Base-by-base conservation (phyloP, 2,888 invertebrate genomes). In the Xestia xanthographa region DNA sequence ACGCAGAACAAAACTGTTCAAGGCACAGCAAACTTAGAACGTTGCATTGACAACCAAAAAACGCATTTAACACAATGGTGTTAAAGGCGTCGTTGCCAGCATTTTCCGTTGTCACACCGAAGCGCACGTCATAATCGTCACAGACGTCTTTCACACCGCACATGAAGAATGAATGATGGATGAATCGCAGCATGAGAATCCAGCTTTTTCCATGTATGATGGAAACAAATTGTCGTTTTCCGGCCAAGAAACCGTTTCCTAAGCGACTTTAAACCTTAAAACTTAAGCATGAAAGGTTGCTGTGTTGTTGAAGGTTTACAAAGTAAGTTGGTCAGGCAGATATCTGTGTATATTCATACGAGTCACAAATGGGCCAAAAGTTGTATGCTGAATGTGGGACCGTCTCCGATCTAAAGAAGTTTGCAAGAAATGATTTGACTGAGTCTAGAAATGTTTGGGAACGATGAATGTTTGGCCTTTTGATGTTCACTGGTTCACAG, bases 91-190 rank as follows among this genome's bases (percentile, higher is more conserved):
- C 71, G 34, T 48, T 29, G 62, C 43, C 66, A 79, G 86, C 80
- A 82, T 72, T 69, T 53, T n/a, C 77, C 29, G 82, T 84, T 91
- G 91, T 92, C 87, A 88, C 90, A 91, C 90, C 84, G 91, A 90
- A 92, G 90, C 91, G 90, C 88, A 91, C 91, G 93, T 93, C 92
- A 95, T 93, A 95, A 95, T 94, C 93, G 92, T 94, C 93, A 94
- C 91, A 94, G 92, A 90, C 93, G 92, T 95, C 95, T 95, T 95
- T 95, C 95, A 96, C 92, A 93, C 91, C 91, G 89, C 90, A 92
- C 90, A 91, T 90, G 92, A 88, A 92, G 92, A 92, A 93, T 95
- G 94, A 95, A 95, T 95, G 95, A 95, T 95, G 95, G 94, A 95
- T 95, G 95, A 94, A 95, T 94, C 92, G 92, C 88, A 72, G 87